Conservation (phyloP, 2,888 invertebrate genomes). For the Parasteatoda lunata region DNA sequence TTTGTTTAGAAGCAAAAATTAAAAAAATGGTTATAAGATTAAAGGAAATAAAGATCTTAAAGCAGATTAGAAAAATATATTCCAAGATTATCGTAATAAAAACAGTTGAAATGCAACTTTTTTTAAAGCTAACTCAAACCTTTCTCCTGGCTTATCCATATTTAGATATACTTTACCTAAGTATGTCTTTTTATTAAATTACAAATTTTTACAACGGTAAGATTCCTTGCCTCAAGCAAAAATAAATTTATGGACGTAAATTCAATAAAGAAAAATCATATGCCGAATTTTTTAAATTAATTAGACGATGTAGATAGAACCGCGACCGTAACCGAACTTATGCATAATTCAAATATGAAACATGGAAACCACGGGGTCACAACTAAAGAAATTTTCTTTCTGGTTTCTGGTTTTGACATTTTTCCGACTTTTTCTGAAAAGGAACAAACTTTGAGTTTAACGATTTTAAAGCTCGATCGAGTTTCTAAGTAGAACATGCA, state of each 20-base stretch:
- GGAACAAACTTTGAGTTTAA: background rate
- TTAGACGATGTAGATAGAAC: slow-evolving; percentile 32
- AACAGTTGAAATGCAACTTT: too few relatives aligned
- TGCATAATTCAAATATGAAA: slow-evolving; percentile 43
- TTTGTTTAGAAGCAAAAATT: too few relatives aligned
- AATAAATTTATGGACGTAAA: slow-evolving; percentile 38
- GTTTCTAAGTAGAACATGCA: slow-evolving; percentile 13
- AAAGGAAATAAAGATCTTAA: too few relatives aligned
- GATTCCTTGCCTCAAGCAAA: slow-evolving; percentile 23
- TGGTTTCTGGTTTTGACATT: too few relatives aligned
- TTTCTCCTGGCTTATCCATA: too few relatives aligned
- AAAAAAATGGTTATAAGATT: too few relatives aligned
- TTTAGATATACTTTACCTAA: background rate
- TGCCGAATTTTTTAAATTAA: slow-evolving; percentile 48
- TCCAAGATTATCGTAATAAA: too few relatives aligned
- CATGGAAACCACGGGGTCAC: slow-evolving; percentile 9
- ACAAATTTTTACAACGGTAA: slow-evolving; percentile 33
- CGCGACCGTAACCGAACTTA: background rate
- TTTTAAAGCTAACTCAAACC: too few relatives aligned
- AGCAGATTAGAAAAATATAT: too few relatives aligned
- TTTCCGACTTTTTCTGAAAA: background rate
- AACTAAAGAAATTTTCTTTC: background rate
- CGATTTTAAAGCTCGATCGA: slow-evolving; percentile 11
- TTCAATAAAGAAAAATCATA: slow-evolving; percentile 48
- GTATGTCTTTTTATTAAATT: slow-evolving; percentile 41